Evolutionary conservation across 2,113 vertebrate species (phyloP), one percentile per base, ranked within the genome.

Genomic region (Apaloderma vittatum): DNA sequence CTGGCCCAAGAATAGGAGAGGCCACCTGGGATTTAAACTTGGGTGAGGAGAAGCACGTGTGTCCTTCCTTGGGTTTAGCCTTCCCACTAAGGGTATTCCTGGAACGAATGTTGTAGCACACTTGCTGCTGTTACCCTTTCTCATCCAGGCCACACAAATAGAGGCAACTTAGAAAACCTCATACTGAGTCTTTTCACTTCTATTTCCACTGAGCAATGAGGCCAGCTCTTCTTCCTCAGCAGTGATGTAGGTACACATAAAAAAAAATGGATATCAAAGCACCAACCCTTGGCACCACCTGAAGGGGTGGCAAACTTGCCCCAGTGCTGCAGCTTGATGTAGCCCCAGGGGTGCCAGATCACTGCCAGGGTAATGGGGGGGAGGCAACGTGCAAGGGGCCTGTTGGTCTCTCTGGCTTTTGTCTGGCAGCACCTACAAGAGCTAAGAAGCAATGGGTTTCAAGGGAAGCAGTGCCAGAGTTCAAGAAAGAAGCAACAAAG

Each of bases 241-340:
- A 68, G 13, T 19, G 9, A 36, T 51, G 32, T 8, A 67, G 32
- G 9, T 51, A 51, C 27, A 37, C 32, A 13, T 5, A 16, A 11
- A 37, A 68, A 68, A n/a, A 49, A 79, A 55, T 32, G 46, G 6
- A 3, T 26, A 40, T 21, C 11, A 27, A 62, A 34, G 40, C 15
- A 43, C 18, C 26, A 9, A 8, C 37, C 12, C 30, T 48, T 3
- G 0, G 37, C 52, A 83, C 9, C 19, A 24, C 19, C 54, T 74
- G 54, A 51, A 57, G 26, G 1, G 26, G 26, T 51, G n/a, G 19
- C 13, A 77, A 66, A 37, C 6, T 55, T 1, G 0, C 45, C 12
- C 8, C 0, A 0, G 27, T 32, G 52, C 29, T 46, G 54, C 15
- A 10, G 46, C 17, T 17, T 20, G 36, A 36, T 37, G 48, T 20